phyloP scores from a whole-genome alignment of 2,113 vertebrate species.

The Apistogramma diplotaenia region DNA sequence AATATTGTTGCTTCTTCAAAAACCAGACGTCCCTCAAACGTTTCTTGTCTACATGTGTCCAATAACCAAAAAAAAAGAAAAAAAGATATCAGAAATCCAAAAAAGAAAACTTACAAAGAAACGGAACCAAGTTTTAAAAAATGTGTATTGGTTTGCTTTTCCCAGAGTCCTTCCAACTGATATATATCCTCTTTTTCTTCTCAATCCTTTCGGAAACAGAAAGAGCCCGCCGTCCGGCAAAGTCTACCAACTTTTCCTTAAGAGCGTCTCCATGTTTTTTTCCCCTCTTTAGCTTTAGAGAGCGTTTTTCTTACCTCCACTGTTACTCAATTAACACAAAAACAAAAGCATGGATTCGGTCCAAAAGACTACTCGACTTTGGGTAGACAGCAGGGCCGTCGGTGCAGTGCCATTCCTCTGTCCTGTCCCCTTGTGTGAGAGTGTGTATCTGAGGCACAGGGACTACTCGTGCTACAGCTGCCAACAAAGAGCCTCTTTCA shows the following conservation, averaged over 20 bases:
- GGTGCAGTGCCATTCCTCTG: slow-evolving; percentile 66
- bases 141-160: neutral
- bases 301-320: slow-evolving; percentile 30
- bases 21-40: slow-evolving; percentile 14
- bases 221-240: slow-evolving; percentile 39
- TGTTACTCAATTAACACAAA: neutral
- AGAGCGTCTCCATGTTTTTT: slow-evolving; percentile 72
- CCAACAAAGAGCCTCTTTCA: slow-evolving; percentile 97
- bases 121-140: neutral
- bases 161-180: neutral
- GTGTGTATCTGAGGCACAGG: slow-evolving; percentile 67
- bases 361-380: slow-evolving; percentile 1
- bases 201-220: slow-evolving; percentile 20
- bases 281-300: slow-evolving; percentile 16
- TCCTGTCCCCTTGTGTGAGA: slow-evolving; percentile 54
- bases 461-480: slow-evolving; percentile 77
- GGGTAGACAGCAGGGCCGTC: slow-evolving; percentile 52
- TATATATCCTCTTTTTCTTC: slow-evolving; percentile 22
- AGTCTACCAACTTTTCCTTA: slow-evolving; percentile 66
- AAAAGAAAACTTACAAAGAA: slow-evolving; percentile 1
- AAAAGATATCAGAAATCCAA: neutral
- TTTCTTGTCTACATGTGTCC: slow-evolving; percentile 46
- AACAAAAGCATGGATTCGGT: neutral
- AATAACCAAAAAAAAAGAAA: neutral
- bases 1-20: slow-evolving; percentile 44